Base-by-base conservation (phyloP, 2,888 invertebrate species). In the Phytoseiulus persimilis region DNA sequence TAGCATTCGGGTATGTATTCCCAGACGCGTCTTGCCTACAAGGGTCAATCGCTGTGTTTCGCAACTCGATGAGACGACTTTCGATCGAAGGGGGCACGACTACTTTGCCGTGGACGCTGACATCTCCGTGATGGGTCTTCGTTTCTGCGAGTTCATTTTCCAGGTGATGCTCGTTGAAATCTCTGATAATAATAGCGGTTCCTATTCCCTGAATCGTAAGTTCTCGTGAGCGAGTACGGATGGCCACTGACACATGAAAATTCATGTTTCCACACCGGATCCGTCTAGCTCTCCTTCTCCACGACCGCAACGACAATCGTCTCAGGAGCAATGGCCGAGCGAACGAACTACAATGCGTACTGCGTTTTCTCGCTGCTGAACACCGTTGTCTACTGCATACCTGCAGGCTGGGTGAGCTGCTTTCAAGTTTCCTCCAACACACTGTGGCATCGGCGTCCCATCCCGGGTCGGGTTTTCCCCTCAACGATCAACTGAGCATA, bases 281-380 rank as follows among this genome's bases (percentile, higher is more conserved):
- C 28, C 46, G 6, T 65, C 18, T 91, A 92, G 89, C 90, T 92
- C 91, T 96, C 96, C 0, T 97, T 97, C 91, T 96, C 97, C 0
- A 97, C 97, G 0, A 96, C 96, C 0, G 95, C 97, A 0, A 97
- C 91, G 0, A 91, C 91, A 6, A 91, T 91, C 28, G 91, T 91
- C 0, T 91, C 91, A n/a, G 91, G 91, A 14, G 91, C 91, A 18
- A 91, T 91, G 91, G 91, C 91, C 0, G 91, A 91, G 83, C 33
- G 91, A 39, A 91, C 91, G 0, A 90, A 91, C 31, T 91, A 91
- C 83, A 91, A 90, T 89, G 91, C 91, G 9, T 92, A 92, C 90
- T 97, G 97, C 91, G 91, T 97, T 32, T 97, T 97, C 93, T 97
- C 97, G 0, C 95, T 97, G 90, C 92, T 97, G 31, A 98, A 98